phyloP scores from a whole-genome alignment of 2,113 vertebrate genomes.

The Merops nubicus region DNA sequence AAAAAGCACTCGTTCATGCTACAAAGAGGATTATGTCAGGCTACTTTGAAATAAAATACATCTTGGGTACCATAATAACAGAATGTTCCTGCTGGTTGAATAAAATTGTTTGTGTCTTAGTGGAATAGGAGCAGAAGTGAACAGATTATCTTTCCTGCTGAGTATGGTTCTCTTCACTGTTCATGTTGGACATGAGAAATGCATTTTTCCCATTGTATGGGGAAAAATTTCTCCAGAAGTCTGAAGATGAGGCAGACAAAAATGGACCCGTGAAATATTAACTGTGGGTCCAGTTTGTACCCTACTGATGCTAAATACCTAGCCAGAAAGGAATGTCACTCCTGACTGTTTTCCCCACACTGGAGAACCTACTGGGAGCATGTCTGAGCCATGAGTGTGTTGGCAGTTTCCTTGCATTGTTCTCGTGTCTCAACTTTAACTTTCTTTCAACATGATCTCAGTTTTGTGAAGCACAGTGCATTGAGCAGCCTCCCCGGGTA shows the following conservation, averaged over 20 bases:
- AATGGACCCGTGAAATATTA: background rate
- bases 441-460: slow-evolving; percentile 43
- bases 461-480: background rate
- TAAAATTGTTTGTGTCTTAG: background rate
- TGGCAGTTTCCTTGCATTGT: slow-evolving; percentile 70
- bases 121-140: slow-evolving; percentile 9
- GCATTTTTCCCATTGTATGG: background rate
- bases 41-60: background rate
- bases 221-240: background rate
- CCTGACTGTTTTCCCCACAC: background rate
- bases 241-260: background rate
- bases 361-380: slow-evolving; percentile 16
- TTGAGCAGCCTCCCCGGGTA: background rate
- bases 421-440: slow-evolving; percentile 49
- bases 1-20: background rate
- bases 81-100: background rate
- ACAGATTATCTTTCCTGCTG: background rate
- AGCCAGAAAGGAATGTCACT: slow-evolving; percentile 34
- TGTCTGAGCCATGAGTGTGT: slow-evolving; percentile 30
- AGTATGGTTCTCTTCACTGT: background rate
- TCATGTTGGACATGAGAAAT: background rate
- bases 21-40: background rate
- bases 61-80: background rate
- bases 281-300: background rate
- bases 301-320: slow-evolving; percentile 1